phyloP scores from a whole-genome alignment of 2,888 invertebrate genomes.

The Athrips mouffetella region DNA sequence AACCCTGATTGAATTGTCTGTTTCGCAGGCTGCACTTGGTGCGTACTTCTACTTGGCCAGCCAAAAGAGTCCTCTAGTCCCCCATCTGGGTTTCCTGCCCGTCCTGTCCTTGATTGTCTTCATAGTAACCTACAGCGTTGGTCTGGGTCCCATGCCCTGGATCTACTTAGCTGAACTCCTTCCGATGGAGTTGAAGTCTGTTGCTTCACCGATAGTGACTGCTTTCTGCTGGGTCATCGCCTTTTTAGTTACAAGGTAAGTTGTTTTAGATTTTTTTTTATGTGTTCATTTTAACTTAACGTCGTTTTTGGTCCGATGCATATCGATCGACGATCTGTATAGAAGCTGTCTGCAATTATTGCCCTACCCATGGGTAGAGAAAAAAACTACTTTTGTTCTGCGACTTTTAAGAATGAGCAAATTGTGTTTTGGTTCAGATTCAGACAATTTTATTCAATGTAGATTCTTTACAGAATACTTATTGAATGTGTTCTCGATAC shows the following conservation, averaged over 20 bases:
- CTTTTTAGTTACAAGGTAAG: conserved; percentile 85
- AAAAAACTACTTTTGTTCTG: no score
- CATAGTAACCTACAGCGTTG: conserved; percentile 86
- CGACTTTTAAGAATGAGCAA: no score
- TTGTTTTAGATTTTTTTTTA: no score
- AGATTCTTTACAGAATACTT: no score
- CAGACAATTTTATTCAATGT: no score
- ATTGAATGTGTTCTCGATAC: no score
- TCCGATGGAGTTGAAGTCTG: conserved; percentile 85
- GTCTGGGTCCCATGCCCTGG: conserved; percentile 89
- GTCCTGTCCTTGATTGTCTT: conserved; percentile 83
- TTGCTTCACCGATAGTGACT: conserved; percentile 86
- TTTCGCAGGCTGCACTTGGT: conserved; percentile 62
- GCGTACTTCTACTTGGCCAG: conserved; percentile 81
- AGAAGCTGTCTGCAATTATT: no score
- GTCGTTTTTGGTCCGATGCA: no score
- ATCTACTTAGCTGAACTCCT: conserved; percentile 90
- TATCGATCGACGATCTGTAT: no score
- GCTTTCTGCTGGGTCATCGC: conserved; percentile 86
- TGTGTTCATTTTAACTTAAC: no score
- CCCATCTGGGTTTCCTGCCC: conserved; percentile 82
- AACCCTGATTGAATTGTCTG: neutral
- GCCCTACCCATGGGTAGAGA: no score
- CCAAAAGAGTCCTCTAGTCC: conserved; percentile 51
- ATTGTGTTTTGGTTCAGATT: no score